These are phyloP conservation scores for Emys orbicularis DNA, from an alignment of 2,797 vertebrate species.

Conservation along the genomic window DNA sequence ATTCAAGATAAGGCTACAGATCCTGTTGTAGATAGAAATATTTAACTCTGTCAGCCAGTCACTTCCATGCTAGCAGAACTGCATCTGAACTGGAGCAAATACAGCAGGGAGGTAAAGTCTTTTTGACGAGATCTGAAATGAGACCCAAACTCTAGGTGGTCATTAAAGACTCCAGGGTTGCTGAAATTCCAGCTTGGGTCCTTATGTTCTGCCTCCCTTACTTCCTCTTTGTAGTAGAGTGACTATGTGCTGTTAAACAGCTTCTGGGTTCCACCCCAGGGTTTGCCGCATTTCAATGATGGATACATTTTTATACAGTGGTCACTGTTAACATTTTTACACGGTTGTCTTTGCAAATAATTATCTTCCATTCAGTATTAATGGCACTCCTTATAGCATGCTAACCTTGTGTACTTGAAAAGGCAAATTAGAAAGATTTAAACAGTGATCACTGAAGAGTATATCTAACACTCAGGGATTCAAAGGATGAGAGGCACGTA, in stretches of 20 bases:
- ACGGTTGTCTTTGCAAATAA: not conserved
- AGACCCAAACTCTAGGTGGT: not conserved
- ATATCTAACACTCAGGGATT: not conserved
- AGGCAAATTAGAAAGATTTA: too few species aligned
- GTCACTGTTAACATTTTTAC: not conserved
- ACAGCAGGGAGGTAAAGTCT: slow-evolving; percentile 20
- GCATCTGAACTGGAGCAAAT: slow-evolving; percentile 36
- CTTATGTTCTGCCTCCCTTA: not conserved
- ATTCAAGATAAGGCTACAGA: not conserved
- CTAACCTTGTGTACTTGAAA: rapidly evolving
- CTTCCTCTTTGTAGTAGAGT: not conserved
- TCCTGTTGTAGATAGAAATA: not conserved
- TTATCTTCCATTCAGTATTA: not conserved
- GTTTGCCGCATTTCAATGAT: not conserved
- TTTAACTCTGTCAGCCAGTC: slow-evolving; percentile 24
- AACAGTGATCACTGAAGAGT: not conserved
- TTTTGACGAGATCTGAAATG: slow-evolving; percentile 29
- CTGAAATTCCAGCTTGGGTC: not conserved
- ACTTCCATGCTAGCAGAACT: not conserved
- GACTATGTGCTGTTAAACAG: not conserved
- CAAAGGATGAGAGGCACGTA: not conserved
- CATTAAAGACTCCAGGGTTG: not conserved
- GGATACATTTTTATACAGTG: not conserved
- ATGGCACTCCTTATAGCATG: not conserved
- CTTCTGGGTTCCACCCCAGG: not conserved